Evolutionary conservation across 2,113 vertebrate species (phyloP), one percentile per base, ranked within the genome.

Genomic region (Aleadryas rufinucha): DNA sequence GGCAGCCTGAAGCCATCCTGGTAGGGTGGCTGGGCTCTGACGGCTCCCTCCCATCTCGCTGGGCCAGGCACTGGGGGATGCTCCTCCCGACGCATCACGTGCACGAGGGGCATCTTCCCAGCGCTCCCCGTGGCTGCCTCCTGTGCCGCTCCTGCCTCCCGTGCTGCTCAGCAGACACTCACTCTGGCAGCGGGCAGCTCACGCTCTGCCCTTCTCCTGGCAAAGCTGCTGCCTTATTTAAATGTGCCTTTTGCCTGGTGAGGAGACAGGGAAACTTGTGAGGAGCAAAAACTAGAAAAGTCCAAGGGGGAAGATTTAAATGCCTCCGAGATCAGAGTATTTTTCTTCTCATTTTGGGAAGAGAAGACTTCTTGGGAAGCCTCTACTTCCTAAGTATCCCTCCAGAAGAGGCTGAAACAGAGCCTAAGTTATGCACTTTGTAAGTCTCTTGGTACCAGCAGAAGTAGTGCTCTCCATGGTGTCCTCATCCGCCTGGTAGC

Each of bases 41-140:
- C 20, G 16, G 75, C 59, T 70, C 80, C 68, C 60, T 87, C 21
- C 11, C 27, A 6, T 57, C 76, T 69, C 6, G 1, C 45, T 2
- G 13, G 90, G 79, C 75, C 84, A 79, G 68, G 68, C 74, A 10
- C 24, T 1, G 7, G 44, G 41, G 27, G 72, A 90, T 84, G 87
- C 89, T 89, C 88, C 92, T 96, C 89, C 72, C 4, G 42, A n/a
- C 0, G 11, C 39, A 22, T 87, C 91, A 90, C 87, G 30, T 86
- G 78, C 74, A 7, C 5, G 42, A 60, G 75, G 56, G 79, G 71
- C 63, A 70, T 71, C 80, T 77, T 64, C 63, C 53, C 31, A 2
- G 49, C 0, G 4, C 63, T 83, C 26, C 50, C n/a, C 3, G 0
- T 21, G 57, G 60, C 11, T 66, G 78, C 49, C 44, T 61, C n/a